A percentile compares a stretch with the other conserved stretches of the same genome.
These are phyloP conservation scores for Palythoa caribaeorum DNA, from an alignment of 92 coral and sea anemone genomes.

Conservation along the genomic window DNA sequence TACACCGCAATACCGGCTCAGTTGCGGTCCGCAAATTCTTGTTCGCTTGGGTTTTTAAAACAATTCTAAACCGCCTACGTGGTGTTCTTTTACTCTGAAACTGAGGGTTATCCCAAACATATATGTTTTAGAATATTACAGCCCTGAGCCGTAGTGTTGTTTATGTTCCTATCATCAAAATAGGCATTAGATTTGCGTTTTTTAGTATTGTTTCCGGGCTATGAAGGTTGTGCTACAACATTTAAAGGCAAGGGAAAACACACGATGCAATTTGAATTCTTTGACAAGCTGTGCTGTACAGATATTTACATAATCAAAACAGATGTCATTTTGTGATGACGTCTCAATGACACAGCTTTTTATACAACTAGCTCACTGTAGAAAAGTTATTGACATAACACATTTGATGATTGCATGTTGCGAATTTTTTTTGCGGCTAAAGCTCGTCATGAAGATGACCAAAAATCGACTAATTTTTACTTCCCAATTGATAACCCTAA, in stretches of 20 bases:
- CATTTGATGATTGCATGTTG: neutral
- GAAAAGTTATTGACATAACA: neutral
- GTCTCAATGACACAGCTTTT: neutral
- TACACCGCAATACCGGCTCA: neutral
- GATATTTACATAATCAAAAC: neutral
- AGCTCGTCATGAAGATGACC: neutral
- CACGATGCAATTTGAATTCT: slow-evolving; percentile 23
- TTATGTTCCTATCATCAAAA: neutral
- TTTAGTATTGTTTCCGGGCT: neutral
- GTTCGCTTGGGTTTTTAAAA: slow-evolving; percentile 7
- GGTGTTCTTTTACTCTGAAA: slow-evolving; percentile 26
- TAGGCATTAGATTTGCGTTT: slow-evolving; percentile 21
- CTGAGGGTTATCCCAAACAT: slow-evolving; percentile 31
- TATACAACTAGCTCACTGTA: neutral
- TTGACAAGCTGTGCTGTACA: neutral
- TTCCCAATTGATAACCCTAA: too few species aligned
- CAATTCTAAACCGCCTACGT: neutral
- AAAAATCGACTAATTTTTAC: too few species aligned
- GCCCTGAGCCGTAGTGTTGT: neutral
- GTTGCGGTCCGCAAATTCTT: slow-evolving; percentile 27
- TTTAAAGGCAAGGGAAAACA: neutral
- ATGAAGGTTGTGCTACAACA: slow-evolving; percentile 9
- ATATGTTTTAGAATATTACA: slow-evolving; percentile 29
- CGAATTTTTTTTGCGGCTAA: neutral
- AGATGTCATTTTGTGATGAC: slow-evolving; percentile 17